These are phyloP conservation scores for Ceriagrion tenellum DNA, from an alignment of 2,888 invertebrate genomes.

Conservation along the genomic window DNA sequence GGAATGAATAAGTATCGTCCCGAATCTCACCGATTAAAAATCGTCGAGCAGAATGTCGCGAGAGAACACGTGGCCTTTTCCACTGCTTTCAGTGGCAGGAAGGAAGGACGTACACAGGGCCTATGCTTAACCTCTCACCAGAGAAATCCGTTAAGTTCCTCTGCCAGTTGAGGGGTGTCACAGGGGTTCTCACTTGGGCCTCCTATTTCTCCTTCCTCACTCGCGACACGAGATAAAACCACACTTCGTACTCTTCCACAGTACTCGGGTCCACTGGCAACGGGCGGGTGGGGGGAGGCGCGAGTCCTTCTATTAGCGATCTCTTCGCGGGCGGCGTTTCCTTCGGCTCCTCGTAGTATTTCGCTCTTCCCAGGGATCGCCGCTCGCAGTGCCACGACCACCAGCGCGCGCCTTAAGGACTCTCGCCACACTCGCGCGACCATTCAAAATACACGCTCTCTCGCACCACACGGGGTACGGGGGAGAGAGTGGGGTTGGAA, in stretches of 20 bases:
- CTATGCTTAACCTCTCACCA: not conserved
- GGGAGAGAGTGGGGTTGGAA: conserved; percentile 3
- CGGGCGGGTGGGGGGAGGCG: too few species aligned
- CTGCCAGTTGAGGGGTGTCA: not conserved
- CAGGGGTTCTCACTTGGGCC: too few species aligned
- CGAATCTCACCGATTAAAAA: too few species aligned
- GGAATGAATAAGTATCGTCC: too few species aligned
- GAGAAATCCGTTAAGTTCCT: not conserved
- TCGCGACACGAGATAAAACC: not conserved
- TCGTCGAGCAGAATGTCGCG: too few species aligned
- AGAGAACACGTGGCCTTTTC: too few species aligned
- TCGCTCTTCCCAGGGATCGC: not conserved
- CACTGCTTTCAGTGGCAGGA: not conserved
- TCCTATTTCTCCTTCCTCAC: not conserved
- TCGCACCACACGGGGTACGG: not conserved
- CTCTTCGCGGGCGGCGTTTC: not conserved
- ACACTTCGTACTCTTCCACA: not conserved
- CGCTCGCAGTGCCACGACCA: not conserved
- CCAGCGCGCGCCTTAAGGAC: not conserved
- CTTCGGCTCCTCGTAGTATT: not conserved
- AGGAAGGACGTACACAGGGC: not conserved
- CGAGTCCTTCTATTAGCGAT: too few species aligned
- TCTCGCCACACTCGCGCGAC: not conserved
- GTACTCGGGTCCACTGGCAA: not conserved
- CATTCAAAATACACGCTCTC: conserved; percentile 46